Evolutionary conservation across 2,888 invertebrate species (phyloP).

Genomic region (Tinea semifulvella): DNA sequence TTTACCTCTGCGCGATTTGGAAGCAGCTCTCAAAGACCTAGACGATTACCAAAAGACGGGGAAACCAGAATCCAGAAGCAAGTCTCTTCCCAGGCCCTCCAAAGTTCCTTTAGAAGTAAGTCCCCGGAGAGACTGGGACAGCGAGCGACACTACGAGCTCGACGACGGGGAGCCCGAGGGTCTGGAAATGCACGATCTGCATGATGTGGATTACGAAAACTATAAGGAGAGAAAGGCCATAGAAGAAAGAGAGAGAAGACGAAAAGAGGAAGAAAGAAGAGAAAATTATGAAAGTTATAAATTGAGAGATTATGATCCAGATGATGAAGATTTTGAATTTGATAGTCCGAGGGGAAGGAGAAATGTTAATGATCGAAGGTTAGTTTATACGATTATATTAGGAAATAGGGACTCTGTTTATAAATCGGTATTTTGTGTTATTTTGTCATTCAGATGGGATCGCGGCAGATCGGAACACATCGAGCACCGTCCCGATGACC

Average conservation of each 20-base stretch:
- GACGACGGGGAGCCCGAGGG: constrained; percentile 31
- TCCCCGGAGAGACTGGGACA: constrained; percentile 39
- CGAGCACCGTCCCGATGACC: constrained; percentile 37
- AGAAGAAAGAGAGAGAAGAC: constrained; percentile 33
- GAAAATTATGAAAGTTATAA: constrained; percentile 30
- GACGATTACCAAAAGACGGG: constrained; percentile 43
- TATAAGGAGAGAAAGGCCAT: constrained; percentile 56
- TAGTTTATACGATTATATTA: constrained; percentile 8
- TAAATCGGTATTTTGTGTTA: no score
- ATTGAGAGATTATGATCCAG: constrained; percentile 50
- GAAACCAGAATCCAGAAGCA: constrained; percentile 32
- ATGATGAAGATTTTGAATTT: constrained; percentile 52
- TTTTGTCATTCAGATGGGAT: constrained; percentile 23
- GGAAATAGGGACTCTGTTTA: no score
- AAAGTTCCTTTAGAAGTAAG: constrained; percentile 42
- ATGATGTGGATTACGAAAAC: constrained; percentile 53
- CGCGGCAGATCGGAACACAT: constrained; percentile 46
- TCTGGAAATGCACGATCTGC: constrained; percentile 50
- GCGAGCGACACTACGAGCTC: constrained; percentile 33
- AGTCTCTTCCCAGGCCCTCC: constrained; percentile 47
- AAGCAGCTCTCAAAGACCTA: constrained; percentile 48
- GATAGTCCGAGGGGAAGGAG: constrained; percentile 36
- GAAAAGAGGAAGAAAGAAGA: constrained; percentile 28
- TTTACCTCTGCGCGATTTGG: constrained; percentile 51
- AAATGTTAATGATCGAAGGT: constrained; percentile 33